These are phyloP conservation scores for Sorex maritimensis DNA, from an alignment of 2,797 vertebrate genomes.

Conservation along the genomic window DNA sequence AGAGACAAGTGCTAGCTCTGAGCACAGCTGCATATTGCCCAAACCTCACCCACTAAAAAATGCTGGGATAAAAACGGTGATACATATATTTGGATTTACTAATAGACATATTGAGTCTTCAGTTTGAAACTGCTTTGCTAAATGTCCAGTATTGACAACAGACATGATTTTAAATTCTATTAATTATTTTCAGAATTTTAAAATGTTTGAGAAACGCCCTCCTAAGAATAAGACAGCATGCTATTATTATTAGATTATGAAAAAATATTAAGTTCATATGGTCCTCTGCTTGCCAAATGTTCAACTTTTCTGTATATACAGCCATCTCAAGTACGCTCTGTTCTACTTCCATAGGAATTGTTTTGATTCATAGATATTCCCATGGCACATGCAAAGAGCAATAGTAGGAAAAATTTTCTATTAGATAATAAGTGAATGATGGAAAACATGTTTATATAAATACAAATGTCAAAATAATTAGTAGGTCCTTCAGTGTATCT, in stretches of 20 bases:
- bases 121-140: constrained; percentile 19
- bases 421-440: constrained; percentile 22
- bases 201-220: neutral
- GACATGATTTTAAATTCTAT: constrained; percentile 41
- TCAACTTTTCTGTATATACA: neutral
- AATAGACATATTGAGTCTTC: neutral
- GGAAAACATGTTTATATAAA: neutral
- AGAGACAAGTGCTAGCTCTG: no score
- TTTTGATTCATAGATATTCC: neutral
- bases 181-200: neutral
- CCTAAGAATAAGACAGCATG: neutral
- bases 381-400: neutral
- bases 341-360: neutral
- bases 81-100: neutral
- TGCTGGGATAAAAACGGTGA: neutral
- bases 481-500: neutral
- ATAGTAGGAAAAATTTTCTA: neutral
- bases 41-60: neutral
- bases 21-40: no score
- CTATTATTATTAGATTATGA: constrained; percentile 34
- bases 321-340: neutral
- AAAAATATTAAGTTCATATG: neutral
- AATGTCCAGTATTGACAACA: constrained; percentile 49
- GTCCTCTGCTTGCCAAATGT: neutral
- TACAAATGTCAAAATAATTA: constrained; percentile 30